Percentiles rank a stretch among this genome's conserved stretches.
phyloP scores from a whole-genome alignment of 2,888 invertebrate genomes.

The Dryobota labecula region DNA sequence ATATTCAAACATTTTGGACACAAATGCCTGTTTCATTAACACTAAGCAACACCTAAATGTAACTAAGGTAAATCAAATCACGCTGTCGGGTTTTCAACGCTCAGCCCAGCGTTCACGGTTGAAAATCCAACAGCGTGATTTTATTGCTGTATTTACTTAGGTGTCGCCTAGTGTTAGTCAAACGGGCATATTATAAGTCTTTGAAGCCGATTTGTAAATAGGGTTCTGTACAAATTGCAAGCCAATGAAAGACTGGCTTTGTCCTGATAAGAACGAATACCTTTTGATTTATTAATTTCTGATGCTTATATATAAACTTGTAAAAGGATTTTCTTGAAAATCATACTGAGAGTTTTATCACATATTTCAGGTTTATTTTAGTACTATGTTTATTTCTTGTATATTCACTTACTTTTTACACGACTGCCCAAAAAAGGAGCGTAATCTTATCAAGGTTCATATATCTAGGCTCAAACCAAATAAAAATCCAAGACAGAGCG shows the following conservation, averaged over 20 bases:
- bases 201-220: conserved; percentile 33
- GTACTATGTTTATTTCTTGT: neutral
- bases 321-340: neutral
- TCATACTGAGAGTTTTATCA: neutral
- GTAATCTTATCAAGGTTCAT: too few relatives aligned
- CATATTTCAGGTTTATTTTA: too few relatives aligned
- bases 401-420: neutral
- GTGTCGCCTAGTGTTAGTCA: conserved; percentile 2
- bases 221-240: conserved; percentile 7
- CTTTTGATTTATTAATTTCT: conserved; percentile 28
- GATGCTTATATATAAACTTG: neutral
- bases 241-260: conserved; percentile 12
- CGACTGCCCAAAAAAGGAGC: too few relatives aligned
- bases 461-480: too few relatives aligned
- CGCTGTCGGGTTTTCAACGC: neutral
- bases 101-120: rapidly evolving
- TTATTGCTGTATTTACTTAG: neutral
- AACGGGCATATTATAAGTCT: neutral
- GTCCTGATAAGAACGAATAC: conserved; percentile 9
- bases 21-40: neutral
- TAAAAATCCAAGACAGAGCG: too few relatives aligned
- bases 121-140: neutral
- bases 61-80: too few relatives aligned
- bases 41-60: neutral
- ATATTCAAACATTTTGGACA: conserved; percentile 8